Conservation (phyloP, 2,888 invertebrate genomes). For the Hyalella azteca region DNA sequence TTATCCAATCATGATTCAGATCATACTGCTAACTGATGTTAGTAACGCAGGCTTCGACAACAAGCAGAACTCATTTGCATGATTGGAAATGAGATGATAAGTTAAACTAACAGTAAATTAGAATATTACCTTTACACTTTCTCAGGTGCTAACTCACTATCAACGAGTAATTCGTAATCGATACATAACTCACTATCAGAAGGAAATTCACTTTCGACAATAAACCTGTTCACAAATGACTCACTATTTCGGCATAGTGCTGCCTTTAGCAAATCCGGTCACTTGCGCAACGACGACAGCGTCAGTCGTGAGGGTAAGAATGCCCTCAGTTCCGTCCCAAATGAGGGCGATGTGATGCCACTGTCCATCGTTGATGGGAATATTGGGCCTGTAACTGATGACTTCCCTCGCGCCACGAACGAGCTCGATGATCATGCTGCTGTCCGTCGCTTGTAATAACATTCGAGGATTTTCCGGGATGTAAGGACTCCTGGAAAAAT, state of each 20-base stretch:
- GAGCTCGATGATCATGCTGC: constrained; percentile 88
- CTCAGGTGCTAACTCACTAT: too few relatives aligned
- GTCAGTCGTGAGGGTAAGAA: constrained; percentile 90
- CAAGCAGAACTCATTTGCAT: too few relatives aligned
- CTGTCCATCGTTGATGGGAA: constrained; percentile 92
- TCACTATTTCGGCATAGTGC: constrained; percentile 82
- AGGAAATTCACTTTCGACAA: too few relatives aligned
- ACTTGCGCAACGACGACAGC: constrained; percentile 91
- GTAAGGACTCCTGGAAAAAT: constrained; percentile 48
- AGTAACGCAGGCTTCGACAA: too few relatives aligned
- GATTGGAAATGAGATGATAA: too few relatives aligned
- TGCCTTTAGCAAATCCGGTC: constrained; percentile 84
- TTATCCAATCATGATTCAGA: too few relatives aligned
- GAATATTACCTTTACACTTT: too few relatives aligned
- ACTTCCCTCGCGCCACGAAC: constrained; percentile 89
- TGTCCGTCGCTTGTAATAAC: constrained; percentile 89
- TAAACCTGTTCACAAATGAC: constrained; percentile 62
- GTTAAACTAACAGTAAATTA: too few relatives aligned
- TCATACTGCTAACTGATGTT: too few relatives aligned
- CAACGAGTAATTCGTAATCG: too few relatives aligned
- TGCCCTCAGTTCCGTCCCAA: constrained; percentile 89
- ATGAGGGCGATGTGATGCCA: constrained; percentile 95
- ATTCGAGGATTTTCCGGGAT: constrained; percentile 71
- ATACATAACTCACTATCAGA: too few relatives aligned
- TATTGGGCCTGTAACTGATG: constrained; percentile 86